Conservation (phyloP, 2,113 vertebrate genomes). For the Plecturocebus donacophilus region DNA sequence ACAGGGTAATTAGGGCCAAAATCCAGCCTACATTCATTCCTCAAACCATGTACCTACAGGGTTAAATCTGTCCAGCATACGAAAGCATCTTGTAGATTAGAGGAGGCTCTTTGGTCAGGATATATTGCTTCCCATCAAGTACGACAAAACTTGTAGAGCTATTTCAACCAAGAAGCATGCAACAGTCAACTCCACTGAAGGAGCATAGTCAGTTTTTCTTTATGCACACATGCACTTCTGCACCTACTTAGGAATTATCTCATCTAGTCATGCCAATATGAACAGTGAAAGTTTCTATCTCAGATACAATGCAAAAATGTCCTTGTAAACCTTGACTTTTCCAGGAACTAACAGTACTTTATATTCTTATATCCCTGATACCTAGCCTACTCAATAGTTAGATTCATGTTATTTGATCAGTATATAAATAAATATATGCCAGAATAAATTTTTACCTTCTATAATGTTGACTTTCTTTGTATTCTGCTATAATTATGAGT, state of each 20-base stretch:
- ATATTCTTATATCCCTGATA: background rate
- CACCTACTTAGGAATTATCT: background rate
- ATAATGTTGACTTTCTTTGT: background rate
- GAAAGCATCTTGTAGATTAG: background rate
- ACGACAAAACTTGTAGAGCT: background rate
- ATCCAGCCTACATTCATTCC: background rate
- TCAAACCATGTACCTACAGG: background rate
- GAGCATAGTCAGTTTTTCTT: background rate
- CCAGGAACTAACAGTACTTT: background rate
- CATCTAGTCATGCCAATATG: background rate
- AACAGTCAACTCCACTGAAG: background rate
- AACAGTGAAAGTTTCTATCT: background rate
- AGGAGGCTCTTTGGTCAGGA: background rate
- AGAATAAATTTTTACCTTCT: background rate
- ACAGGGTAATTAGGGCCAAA: background rate
- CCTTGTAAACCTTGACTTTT: background rate
- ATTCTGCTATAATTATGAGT: background rate
- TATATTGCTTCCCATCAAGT: background rate
- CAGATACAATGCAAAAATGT: background rate
- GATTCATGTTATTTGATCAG: background rate
- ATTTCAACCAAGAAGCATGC: background rate
- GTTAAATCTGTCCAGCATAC: background rate
- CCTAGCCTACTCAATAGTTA: background rate
- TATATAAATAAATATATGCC: background rate
- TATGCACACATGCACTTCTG: background rate